phyloP scores from a whole-genome alignment of 2,888 invertebrate species.

The Drosophila nigritarsus region DNA sequence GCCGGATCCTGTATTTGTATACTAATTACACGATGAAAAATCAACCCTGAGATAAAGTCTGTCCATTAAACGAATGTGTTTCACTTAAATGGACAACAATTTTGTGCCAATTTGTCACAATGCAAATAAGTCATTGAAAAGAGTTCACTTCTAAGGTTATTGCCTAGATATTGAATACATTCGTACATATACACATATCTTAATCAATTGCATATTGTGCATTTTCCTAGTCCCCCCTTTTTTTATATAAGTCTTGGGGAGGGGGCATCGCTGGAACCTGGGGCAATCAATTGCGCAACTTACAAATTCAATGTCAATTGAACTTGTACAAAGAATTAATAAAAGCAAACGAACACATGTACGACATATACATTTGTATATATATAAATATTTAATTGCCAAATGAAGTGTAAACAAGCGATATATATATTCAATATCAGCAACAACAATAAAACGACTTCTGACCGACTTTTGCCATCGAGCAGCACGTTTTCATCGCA shows the following conservation, averaged over 20 bases:
- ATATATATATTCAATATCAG: conserved; percentile 32
- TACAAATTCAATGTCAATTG: conserved; percentile 71
- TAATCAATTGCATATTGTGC: conserved; percentile 35
- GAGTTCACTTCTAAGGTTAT: conserved; percentile 13
- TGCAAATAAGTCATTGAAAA: conserved; percentile 45
- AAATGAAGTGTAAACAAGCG: conserved; percentile 61
- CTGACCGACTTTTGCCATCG: conserved; percentile 35
- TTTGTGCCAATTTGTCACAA: conserved; percentile 23
- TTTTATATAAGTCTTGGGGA: conserved; percentile 18
- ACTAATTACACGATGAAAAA: conserved; percentile 28
- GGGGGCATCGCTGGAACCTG: conserved; percentile 23
- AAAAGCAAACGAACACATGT: conserved; percentile 32
- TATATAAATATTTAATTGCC: conserved; percentile 37
- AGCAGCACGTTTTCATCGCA: conserved; percentile 71
- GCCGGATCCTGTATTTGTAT: not conserved
- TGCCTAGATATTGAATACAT: conserved; percentile 7
- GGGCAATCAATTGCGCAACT: conserved; percentile 48
- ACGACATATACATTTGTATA: not conserved
- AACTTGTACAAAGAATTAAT: conserved; percentile 64
- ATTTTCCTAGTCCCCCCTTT: not conserved
- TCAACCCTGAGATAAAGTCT: conserved; percentile 7
- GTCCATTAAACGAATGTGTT: conserved; percentile 13
- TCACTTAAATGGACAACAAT: conserved; percentile 8
- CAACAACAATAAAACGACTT: not conserved
- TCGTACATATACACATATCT: conserved; percentile 21